A percentile compares a stretch with the other conserved stretches of the same genome.
Conservation (phyloP, 2,797 vertebrate genomes). For the Argyrosomus regius region DNA sequence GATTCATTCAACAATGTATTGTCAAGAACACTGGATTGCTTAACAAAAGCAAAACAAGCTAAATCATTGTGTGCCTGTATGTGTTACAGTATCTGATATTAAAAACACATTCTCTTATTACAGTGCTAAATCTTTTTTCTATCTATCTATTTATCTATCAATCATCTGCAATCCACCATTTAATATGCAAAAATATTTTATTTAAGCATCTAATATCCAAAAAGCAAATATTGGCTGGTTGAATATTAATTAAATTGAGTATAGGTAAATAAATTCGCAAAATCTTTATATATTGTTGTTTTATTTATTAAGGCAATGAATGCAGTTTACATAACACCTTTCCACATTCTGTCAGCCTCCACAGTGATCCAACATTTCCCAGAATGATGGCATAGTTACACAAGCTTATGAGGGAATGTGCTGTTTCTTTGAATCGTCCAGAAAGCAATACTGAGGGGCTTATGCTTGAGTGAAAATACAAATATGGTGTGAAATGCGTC, state of each 20-base stretch:
- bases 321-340: not conserved
- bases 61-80: too few species aligned
- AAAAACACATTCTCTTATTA: not conserved
- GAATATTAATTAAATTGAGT: not conserved
- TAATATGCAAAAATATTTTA: not conserved
- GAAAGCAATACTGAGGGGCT: constrained; percentile 5
- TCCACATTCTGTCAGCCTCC: not conserved
- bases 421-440: constrained; percentile 4
- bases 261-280: too few species aligned
- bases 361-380: not conserved
- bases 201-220: not conserved
- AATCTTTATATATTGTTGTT: not conserved
- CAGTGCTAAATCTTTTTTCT: not conserved
- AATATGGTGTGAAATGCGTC: constrained; percentile 9
- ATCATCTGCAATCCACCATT: not conserved
- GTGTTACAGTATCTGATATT: not conserved
- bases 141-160: not conserved
- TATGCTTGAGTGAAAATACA: constrained; percentile 30
- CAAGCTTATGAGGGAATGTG: constrained; percentile 12
- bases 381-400: not conserved
- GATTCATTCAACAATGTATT: too few species aligned
- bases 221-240: not conserved
- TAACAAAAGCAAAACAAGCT: not conserved
- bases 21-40: not conserved
- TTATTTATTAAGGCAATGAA: constrained; percentile 5